Evolutionary conservation across 2,797 vertebrate species (phyloP).

Genomic region (Notolepis coatsorum): DNA sequence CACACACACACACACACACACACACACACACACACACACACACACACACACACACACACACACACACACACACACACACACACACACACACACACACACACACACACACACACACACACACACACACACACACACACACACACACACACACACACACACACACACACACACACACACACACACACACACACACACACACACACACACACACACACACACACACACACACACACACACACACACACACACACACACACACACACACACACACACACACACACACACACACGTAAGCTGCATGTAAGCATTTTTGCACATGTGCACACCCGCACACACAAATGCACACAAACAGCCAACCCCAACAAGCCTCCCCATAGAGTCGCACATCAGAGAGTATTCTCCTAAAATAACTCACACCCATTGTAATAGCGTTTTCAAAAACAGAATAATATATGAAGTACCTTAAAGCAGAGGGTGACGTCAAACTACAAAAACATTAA

Average conservation of each 20-base stretch:
- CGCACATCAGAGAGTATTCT: conserved; percentile 66
- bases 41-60: neutral
- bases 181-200: neutral
- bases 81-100: neutral
- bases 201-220: neutral
- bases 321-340: conserved; percentile 10
- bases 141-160: conserved; percentile 6
- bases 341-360: conserved; percentile 31
- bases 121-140: neutral
- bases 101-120: neutral
- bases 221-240: neutral
- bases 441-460: conserved; percentile 82
- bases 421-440: conserved; percentile 72
- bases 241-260: neutral
- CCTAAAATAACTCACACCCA: conserved; percentile 33
- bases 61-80: neutral
- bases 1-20: conserved; percentile 5
- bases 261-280: neutral
- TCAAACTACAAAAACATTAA: conserved; percentile 75
- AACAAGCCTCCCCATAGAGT: conserved; percentile 54
- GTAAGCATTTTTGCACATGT: neutral
- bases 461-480: conserved; percentile 65
- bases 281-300: conserved; percentile 7
- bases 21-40: neutral
- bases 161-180: neutral